These are phyloP conservation scores for Nycticryphes semicollaris DNA, from an alignment of 2,113 vertebrate species.

Conservation along the genomic window DNA sequence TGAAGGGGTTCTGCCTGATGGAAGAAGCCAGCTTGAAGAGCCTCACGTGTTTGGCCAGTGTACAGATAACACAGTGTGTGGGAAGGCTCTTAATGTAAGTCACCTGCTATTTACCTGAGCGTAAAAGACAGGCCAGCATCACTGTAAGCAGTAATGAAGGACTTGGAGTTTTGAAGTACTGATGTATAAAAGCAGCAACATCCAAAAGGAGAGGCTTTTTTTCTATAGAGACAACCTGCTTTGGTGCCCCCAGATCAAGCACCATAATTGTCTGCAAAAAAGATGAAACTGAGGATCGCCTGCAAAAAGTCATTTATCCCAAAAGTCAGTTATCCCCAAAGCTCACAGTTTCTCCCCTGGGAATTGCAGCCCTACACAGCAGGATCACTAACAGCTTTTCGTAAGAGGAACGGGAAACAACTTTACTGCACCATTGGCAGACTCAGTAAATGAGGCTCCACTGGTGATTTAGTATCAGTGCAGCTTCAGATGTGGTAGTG, in stretches of 20 bases:
- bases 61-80: background rate
- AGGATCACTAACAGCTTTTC: background rate
- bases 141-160: background rate
- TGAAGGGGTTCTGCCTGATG: background rate
- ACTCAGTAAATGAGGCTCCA: background rate
- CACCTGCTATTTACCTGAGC: background rate
- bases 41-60: accelerated
- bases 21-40: background rate
- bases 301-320: background rate
- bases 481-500: slow-evolving; percentile 29
- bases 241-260: background rate
- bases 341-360: background rate
- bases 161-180: background rate
- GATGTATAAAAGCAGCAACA: background rate
- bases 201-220: background rate
- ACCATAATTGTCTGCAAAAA: background rate
- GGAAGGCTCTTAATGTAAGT: background rate
- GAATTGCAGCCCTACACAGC: background rate
- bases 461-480: slow-evolving; percentile 23
- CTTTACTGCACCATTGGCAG: background rate
- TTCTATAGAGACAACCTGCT: background rate
- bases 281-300: background rate
- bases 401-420: background rate
- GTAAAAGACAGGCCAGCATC: background rate
- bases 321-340: background rate